A percentile compares a stretch with the other conserved stretches of the same genome.
Conservation (phyloP, 2,113 vertebrate genomes). For the Suncus etruscus region DNA sequence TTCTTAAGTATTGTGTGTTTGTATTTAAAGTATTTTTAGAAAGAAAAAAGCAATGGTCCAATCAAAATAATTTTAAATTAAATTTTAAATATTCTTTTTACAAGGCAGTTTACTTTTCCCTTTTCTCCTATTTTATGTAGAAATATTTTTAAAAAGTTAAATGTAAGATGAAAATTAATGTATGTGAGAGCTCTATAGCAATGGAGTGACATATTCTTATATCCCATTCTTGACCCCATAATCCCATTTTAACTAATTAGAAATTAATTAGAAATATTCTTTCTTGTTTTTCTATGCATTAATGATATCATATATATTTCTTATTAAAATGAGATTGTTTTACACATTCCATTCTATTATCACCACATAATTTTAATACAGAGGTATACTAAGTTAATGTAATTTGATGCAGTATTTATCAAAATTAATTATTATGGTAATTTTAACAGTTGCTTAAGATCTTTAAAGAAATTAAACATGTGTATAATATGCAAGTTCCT, state of each 20-base stretch:
- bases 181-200: neutral
- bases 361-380: neutral
- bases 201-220: neutral
- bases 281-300: neutral
- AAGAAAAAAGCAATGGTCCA: neutral
- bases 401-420: neutral
- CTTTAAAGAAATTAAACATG: neutral
- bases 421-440: constrained; percentile 8
- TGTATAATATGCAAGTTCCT: neutral
- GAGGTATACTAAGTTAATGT: neutral
- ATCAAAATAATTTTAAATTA: constrained; percentile 35
- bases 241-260: neutral
- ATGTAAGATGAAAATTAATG: neutral
- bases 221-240: neutral
- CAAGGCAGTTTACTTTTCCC: neutral
- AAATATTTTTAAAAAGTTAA: neutral
- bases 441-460: constrained; percentile 7
- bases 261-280: neutral
- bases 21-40: constrained; percentile 9
- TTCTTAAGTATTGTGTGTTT: constrained; percentile 35
- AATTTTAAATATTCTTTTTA: neutral
- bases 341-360: neutral
- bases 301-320: neutral
- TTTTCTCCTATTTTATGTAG: neutral
- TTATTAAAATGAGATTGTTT: neutral